A percentile compares a stretch with the other conserved stretches of the same genome.
Evolutionary conservation across 2,113 vertebrate genomes (phyloP).

Genomic region (Equus przewalskii): DNA sequence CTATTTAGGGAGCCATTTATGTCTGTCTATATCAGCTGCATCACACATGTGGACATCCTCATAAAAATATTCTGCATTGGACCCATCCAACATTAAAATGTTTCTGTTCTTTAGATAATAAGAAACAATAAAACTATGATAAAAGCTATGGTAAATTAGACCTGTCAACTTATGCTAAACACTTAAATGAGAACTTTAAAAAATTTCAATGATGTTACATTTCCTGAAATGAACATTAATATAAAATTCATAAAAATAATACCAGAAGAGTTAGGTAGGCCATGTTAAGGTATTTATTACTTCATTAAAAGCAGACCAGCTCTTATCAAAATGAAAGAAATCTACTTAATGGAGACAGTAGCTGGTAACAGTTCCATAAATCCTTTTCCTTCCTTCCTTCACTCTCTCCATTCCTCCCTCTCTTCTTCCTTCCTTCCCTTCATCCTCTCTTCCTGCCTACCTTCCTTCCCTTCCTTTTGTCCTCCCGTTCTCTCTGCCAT

Average conservation of each 20-base stretch:
- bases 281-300: not conserved
- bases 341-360: not conserved
- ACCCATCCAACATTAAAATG: slow-evolving; percentile 53
- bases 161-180: not conserved
- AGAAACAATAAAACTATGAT: not conserved
- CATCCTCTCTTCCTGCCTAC: rapidly evolving
- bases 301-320: slow-evolving; percentile 44
- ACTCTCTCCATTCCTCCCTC: rapidly evolving
- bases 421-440: rapidly evolving
- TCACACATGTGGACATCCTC: slow-evolving; percentile 74
- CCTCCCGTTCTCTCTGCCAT: rapidly evolving
- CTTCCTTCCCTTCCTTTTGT: rapidly evolving
- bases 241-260: slow-evolving; percentile 19
- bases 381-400: not conserved
- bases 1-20: slow-evolving; percentile 66
- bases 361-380: not conserved
- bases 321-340: slow-evolving; percentile 63
- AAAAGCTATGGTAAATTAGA: slow-evolving; percentile 48
- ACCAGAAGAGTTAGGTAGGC: not conserved
- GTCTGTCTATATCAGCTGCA: slow-evolving; percentile 77
- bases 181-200: not conserved
- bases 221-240: slow-evolving; percentile 47
- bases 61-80: slow-evolving; percentile 57
- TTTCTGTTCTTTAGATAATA: slow-evolving; percentile 61
- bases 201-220: slow-evolving; percentile 37